phyloP scores from a whole-genome alignment of 2,888 invertebrate genomes.

The Myopa testacea region DNA sequence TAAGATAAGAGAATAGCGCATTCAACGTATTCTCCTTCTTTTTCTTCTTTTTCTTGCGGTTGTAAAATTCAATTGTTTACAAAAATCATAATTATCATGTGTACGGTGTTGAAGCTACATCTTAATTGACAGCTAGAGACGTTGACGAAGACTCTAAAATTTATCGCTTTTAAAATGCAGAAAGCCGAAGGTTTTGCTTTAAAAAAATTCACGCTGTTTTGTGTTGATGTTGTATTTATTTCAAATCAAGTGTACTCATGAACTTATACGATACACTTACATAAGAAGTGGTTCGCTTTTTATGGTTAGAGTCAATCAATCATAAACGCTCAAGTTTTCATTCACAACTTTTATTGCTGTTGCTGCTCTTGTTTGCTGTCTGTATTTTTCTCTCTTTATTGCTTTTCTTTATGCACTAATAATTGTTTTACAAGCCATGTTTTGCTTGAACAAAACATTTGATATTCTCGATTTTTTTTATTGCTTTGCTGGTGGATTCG shows the following conservation, averaged over 20 bases:
- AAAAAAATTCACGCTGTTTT: conserved; percentile 46
- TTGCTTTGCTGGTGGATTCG: too few relatives aligned
- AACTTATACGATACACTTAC: too few relatives aligned
- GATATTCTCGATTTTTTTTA: too few relatives aligned
- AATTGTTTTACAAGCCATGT: conserved; percentile 5
- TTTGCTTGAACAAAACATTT: not conserved
- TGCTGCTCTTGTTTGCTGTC: conserved; percentile 10
- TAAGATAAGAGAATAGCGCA: not conserved
- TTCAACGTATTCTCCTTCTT: too few relatives aligned
- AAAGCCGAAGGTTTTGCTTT: conserved; percentile 9
- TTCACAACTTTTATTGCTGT: conserved; percentile 28
- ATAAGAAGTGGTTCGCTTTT: too few relatives aligned
- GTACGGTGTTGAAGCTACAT: not conserved
- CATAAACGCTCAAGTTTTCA: too few relatives aligned
- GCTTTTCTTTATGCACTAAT: conserved; percentile 37
- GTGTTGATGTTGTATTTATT: conserved; percentile 39
- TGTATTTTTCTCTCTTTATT: not conserved
- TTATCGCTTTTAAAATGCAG: conserved; percentile 14
- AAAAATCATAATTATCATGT: not conserved
- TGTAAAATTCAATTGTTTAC: not conserved
- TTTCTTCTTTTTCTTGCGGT: not conserved
- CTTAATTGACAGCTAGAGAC: not conserved
- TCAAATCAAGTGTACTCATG: too few relatives aligned
- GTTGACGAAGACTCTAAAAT: not conserved
- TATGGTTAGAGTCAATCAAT: too few relatives aligned